These are phyloP conservation scores for Hoplias malabaricus DNA, from an alignment of 2,113 vertebrate genomes.

Conservation along the genomic window DNA sequence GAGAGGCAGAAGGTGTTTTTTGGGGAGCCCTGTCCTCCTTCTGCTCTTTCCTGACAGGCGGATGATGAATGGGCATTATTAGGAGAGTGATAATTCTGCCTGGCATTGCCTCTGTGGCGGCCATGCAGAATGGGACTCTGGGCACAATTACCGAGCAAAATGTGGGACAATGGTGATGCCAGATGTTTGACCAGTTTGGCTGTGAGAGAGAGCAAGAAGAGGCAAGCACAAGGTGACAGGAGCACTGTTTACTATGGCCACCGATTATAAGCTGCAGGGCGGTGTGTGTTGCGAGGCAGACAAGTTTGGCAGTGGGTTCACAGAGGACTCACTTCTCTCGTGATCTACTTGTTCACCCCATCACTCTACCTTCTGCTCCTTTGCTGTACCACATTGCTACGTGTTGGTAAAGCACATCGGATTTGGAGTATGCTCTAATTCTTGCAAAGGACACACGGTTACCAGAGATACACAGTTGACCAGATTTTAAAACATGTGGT, in stretches of 20 bases:
- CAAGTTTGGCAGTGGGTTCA: conserved; percentile 60
- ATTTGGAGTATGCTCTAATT: conserved; percentile 24
- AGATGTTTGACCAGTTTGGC: conserved; percentile 68
- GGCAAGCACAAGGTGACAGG: conserved; percentile 47
- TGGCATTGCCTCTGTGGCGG: conserved; percentile 46
- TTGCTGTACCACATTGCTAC: conserved; percentile 23
- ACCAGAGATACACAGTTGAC: background rate
- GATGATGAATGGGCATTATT: conserved; percentile 76
- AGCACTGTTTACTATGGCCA: conserved; percentile 37
- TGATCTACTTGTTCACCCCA: conserved; percentile 36
- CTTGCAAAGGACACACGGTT: background rate
- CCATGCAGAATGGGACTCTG: conserved; percentile 58
- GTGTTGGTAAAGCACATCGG: conserved; percentile 13
- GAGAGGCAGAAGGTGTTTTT: conserved; percentile 48
- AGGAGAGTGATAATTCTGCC: conserved; percentile 63
- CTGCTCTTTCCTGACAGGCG: conserved; percentile 61
- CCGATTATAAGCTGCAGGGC: conserved; percentile 45
- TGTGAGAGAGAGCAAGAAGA: conserved; percentile 21
- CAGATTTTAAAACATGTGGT: background rate
- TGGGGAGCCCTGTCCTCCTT: conserved; percentile 36
- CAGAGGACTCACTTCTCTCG: conserved; percentile 16
- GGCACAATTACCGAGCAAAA: conserved; percentile 67
- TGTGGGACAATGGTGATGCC: conserved; percentile 55
- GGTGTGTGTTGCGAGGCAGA: conserved; percentile 52
- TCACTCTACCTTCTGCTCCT: conserved; percentile 38